These are phyloP conservation scores for Cydia pomonella DNA, from an alignment of 1,140 invertebrate genomes.

Conservation along the genomic window DNA sequence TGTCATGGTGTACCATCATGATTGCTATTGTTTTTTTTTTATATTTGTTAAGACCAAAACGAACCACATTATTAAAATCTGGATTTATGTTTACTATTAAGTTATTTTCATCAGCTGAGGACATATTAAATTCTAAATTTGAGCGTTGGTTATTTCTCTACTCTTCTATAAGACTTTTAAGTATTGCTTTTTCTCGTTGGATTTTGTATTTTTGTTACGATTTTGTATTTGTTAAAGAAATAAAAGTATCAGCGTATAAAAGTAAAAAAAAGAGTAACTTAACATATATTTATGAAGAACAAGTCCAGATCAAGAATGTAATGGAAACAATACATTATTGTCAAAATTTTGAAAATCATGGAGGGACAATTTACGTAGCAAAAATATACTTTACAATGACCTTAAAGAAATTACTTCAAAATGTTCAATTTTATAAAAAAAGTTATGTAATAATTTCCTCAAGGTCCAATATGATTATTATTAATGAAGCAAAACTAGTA, in stretches of 20 bases:
- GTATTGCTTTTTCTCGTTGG: slow-evolving; percentile 71
- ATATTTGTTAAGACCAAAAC: not conserved
- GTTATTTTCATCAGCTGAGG: slow-evolving; percentile 51
- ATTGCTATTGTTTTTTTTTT: slow-evolving; percentile 5
- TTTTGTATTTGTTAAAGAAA: slow-evolving; percentile 29
- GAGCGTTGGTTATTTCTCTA: slow-evolving; percentile 64
- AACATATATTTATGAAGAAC: not conserved
- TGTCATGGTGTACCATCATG: not conserved
- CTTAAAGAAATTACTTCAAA: slow-evolving; percentile 41
- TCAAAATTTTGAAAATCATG: slow-evolving; percentile 61
- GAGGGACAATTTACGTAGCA: slow-evolving; percentile 40
- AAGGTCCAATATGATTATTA: slow-evolving; percentile 17
- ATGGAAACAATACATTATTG: slow-evolving; percentile 56
- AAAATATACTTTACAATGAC: slow-evolving; percentile 35
- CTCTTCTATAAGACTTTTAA: slow-evolving; percentile 33
- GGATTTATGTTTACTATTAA: not conserved
- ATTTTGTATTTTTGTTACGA: slow-evolving; percentile 39
- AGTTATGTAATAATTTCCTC: not conserved
- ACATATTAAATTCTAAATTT: slow-evolving; percentile 62
- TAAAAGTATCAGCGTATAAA: slow-evolving; percentile 44
- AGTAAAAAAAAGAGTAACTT: slow-evolving; percentile 37
- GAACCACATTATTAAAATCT: not conserved
- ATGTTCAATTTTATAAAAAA: slow-evolving; percentile 32
- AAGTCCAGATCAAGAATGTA: slow-evolving; percentile 31
- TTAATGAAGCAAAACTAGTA: slow-evolving; percentile 50